Evolutionary conservation across 2,113 vertebrate species (phyloP).

Genomic region (Gobiocypris rarus): DNA sequence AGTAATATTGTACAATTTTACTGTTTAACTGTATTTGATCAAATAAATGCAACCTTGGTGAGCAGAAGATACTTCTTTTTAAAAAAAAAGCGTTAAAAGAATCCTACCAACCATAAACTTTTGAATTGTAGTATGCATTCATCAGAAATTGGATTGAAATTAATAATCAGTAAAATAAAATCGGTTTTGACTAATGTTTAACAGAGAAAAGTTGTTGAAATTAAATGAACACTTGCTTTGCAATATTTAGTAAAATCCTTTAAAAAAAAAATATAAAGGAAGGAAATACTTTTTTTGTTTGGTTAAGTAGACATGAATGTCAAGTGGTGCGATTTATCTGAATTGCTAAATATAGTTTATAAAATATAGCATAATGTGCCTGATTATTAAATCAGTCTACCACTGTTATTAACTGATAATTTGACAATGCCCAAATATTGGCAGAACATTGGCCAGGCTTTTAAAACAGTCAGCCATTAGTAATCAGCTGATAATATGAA

Average conservation of each 20-base stretch:
- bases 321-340: neutral
- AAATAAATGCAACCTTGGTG: no score
- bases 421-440: neutral
- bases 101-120: no score
- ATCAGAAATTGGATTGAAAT: neutral
- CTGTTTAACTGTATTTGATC: no score
- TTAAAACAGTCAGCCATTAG: neutral
- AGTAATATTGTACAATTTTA: no score
- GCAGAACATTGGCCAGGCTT: neutral
- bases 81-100: no score
- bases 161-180: neutral
- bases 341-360: no score
- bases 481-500: neutral
- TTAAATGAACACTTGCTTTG: neutral
- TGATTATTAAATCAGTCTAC: neutral
- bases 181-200: neutral
- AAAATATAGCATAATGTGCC: no score
- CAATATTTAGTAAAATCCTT: no score
- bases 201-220: neutral
- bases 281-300: neutral
- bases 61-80: no score
- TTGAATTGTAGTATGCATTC: neutral
- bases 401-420: neutral
- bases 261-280: neutral
- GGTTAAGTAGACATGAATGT: no score